phyloP scores from a whole-genome alignment of 2,797 vertebrate genomes.

The Gephyroberyx darwinii region DNA sequence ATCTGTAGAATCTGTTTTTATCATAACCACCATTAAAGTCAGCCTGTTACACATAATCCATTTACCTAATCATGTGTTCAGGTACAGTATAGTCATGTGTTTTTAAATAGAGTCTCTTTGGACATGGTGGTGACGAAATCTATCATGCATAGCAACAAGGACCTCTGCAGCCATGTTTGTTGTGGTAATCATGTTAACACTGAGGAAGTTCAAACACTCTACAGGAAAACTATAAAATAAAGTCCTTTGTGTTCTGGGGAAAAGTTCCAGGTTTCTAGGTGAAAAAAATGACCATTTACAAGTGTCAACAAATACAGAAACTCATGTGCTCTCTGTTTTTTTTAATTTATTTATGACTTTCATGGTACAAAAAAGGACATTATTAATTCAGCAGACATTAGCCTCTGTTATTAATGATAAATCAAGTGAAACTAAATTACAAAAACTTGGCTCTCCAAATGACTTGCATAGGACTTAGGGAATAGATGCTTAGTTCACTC shows the following conservation, averaged over 20 bases:
- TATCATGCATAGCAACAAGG: slow-evolving; percentile 46
- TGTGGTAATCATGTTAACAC: slow-evolving; percentile 58
- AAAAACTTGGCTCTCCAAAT: neutral
- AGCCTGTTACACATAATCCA: neutral
- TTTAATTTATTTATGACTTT: slow-evolving; percentile 1
- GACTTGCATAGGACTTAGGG: neutral
- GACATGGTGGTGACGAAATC: neutral
- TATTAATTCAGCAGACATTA: neutral
- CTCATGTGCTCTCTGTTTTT: neutral
- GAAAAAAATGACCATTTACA: slow-evolving; percentile 7
- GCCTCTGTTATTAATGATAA: neutral
- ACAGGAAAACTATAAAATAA: neutral
- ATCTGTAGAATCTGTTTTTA: neutral
- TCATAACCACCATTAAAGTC: neutral
- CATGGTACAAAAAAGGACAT: neutral
- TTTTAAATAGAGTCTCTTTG: slow-evolving; percentile 28
- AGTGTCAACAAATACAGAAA: neutral
- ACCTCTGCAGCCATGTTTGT: slow-evolving; percentile 54
- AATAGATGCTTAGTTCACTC: neutral
- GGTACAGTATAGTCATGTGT: slow-evolving; percentile 14
- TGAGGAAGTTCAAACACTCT: neutral
- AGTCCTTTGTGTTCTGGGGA: slow-evolving; percentile 29
- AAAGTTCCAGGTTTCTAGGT: neutral
- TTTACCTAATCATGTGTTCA: slow-evolving; percentile 3
- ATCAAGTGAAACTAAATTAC: neutral